Conservation (phyloP, 2,888 invertebrate genomes). For the Trichopoda pennipes region DNA sequence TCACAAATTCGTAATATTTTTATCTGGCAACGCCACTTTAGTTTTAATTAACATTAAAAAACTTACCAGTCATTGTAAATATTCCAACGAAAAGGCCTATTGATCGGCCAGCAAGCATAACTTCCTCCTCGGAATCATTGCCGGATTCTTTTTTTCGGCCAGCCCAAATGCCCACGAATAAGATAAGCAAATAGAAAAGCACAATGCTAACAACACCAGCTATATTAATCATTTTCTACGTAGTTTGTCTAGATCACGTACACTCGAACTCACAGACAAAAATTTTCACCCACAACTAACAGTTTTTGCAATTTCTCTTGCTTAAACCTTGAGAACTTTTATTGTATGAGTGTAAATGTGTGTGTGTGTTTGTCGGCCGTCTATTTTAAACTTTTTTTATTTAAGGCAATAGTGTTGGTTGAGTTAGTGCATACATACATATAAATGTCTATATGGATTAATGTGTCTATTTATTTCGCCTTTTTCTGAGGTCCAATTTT, state of each 20-base stretch:
- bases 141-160: constrained; percentile 94
- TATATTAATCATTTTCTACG: constrained; percentile 89
- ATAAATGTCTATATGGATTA: too few relatives aligned
- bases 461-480: constrained; percentile 1
- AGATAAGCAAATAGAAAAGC: constrained; percentile 97
- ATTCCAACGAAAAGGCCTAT: constrained; percentile 98
- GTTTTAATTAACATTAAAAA: neutral
- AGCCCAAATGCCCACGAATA: constrained; percentile 98
- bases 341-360: neutral
- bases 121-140: constrained; percentile 96
- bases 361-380: constrained; percentile 8
- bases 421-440: constrained; percentile 10
- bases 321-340: constrained; percentile 38
- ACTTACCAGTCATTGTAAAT: constrained; percentile 98
- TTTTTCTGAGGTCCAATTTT: constrained; percentile 23
- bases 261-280: constrained; percentile 13
- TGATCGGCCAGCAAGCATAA: constrained; percentile 98
- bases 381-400: constrained; percentile 19
- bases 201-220: constrained; percentile 96
- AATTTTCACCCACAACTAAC: neutral
- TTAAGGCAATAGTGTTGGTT: constrained; percentile 13
- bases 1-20: too few relatives aligned
- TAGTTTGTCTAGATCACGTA: constrained; percentile 1
- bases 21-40: too few relatives aligned
- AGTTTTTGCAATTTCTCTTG: neutral